Evolutionary conservation across 2,888 invertebrate genomes (phyloP), one percentile per base, ranked within the genome.

Genomic region (Theretra japonica): DNA sequence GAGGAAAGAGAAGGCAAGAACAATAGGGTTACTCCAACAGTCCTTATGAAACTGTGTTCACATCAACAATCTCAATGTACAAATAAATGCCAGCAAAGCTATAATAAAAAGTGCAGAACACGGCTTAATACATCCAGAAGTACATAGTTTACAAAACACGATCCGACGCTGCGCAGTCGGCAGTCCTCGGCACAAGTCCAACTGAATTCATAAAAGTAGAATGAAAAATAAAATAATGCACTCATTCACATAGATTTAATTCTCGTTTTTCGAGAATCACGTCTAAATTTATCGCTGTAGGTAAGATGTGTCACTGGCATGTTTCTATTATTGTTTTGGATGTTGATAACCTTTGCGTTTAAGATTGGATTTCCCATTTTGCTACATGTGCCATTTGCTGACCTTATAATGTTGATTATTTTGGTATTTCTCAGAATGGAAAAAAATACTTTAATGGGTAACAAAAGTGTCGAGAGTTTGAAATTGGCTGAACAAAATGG

Each of bases 181-280:
- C 53, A 53, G 53, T n/a, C 5, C 65, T 65, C 65, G 65, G 65
- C 65, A 65, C 65, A 48, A 41, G 21, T 65, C 65, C 65, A 65
- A 48, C 23, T 23, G 23, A 48, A 65, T 65, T 65, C 65, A 48
- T 41, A 65, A 65, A 62, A 62, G 41, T 65, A 65, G 65, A 65
- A 65, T 65, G 65, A 48, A 65, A 65, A 65, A 48, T 33, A 65
- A 21, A 33, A n/a, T 33, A 48, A 65, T 65, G 48, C 65, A 65
- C 41, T 65, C 65, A 65, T 65, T 65, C 65, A 65, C 41, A 48
- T 65, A 48, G 41, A 41, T 23, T 48, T 48, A 65, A 65, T 48
- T 65, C 23, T 48, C 48, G 65, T 48, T 65, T 53, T 65, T 65
- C 65, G 41, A 41, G 41, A 65, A 21, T 65, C 65, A 65, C 48